phyloP scores from a whole-genome alignment of 2,888 invertebrate species.

The Nebria brevicollis region DNA sequence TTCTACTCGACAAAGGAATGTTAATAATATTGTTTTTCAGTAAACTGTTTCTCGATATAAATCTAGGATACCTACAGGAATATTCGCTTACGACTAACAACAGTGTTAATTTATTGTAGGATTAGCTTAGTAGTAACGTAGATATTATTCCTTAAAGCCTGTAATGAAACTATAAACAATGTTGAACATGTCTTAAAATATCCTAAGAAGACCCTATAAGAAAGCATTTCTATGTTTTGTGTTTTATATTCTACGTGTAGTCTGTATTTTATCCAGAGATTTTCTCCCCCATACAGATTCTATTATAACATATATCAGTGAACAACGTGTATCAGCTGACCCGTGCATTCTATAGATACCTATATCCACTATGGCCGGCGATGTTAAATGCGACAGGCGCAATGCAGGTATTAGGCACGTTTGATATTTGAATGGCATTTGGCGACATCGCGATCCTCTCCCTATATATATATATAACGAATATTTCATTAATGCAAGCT shows the following conservation, averaged over 20 bases:
- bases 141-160: too few relatives aligned
- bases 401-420: slow-evolving; percentile 12
- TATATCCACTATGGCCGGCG: background rate
- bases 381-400: background rate
- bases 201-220: background rate
- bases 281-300: background rate
- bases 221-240: background rate
- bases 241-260: background rate
- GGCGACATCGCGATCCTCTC: slow-evolving; percentile 2
- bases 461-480: background rate
- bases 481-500: background rate
- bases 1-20: too few relatives aligned
- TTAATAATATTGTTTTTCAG: too few relatives aligned
- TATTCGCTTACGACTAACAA: too few relatives aligned
- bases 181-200: too few relatives aligned
- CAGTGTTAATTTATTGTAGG: too few relatives aligned
- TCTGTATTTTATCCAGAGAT: background rate
- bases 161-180: too few relatives aligned
- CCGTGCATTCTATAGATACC: slow-evolving; percentile 1
- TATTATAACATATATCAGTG: background rate
- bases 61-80: too few relatives aligned
- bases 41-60: too few relatives aligned
- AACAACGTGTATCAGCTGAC: background rate
- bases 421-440: slow-evolving; percentile 26
- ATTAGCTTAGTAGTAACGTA: too few relatives aligned